Evolutionary conservation across 2,888 invertebrate genomes (phyloP).

Genomic region (Rhagophthalmus giganteus): DNA sequence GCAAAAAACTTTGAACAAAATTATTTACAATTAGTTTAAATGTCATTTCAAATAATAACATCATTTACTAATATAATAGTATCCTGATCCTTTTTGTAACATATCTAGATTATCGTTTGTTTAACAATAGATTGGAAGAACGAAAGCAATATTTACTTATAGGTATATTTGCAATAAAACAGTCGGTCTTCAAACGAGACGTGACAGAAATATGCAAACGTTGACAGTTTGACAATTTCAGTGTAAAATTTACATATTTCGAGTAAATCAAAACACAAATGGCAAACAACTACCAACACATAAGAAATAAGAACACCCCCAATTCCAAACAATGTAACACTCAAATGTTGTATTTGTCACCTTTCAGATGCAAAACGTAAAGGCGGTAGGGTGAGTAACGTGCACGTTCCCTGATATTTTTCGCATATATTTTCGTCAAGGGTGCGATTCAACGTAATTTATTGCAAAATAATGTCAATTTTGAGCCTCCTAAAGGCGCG

Average conservation of each 20-base stretch:
- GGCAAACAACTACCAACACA: conserved; percentile 30
- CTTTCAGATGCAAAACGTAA: conserved; percentile 49
- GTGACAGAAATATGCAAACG: neutral
- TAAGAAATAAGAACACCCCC: conserved; percentile 35
- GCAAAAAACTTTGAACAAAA: no score
- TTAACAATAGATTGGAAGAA: no score
- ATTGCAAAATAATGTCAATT: conserved; percentile 55
- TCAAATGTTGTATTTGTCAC: conserved; percentile 52
- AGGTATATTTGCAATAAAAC: no score
- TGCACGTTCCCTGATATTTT: conserved; percentile 44
- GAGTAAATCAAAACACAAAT: conserved; percentile 36
- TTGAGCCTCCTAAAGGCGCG: conserved; percentile 34
- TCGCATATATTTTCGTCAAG: conserved; percentile 49
- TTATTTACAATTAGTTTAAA: no score
- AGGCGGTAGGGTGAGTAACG: conserved; percentile 32
- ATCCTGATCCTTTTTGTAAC: no score
- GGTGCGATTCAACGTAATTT: conserved; percentile 52
- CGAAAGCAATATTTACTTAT: no score
- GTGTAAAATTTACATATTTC: conserved; percentile 28
- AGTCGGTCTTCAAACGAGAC: no score
- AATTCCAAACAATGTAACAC: conserved; percentile 50
- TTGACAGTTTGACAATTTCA: neutral
- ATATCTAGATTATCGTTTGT: no score
- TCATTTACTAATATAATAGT: no score
- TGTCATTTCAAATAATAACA: no score